phyloP scores from a whole-genome alignment of 2,888 invertebrate species.

The Kryphioiulus occultus region DNA sequence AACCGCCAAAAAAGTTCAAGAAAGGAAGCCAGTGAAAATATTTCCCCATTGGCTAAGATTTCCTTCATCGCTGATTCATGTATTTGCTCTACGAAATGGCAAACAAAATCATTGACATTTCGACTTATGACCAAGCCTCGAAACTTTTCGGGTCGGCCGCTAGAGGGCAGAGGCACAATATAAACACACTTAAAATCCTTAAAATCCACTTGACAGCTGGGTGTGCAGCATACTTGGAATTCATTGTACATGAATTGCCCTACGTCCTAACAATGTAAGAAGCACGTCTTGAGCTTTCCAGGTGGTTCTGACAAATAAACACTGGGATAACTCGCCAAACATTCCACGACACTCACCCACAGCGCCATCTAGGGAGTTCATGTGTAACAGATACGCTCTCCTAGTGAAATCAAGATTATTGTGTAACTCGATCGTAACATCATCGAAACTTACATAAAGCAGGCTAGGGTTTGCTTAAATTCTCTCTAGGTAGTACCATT shows the following conservation, averaged over 20 bases:
- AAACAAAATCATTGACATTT: not conserved
- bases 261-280: too few species aligned
- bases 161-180: not conserved
- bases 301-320: too few species aligned
- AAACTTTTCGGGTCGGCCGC: not conserved
- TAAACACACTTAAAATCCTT: not conserved
- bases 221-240: not conserved
- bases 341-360: too few species aligned
- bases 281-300: too few species aligned
- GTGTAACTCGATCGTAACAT: too few species aligned
- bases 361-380: too few species aligned
- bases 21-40: not conserved
- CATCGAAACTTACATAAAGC: too few species aligned
- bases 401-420: too few species aligned
- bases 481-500: too few species aligned
- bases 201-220: not conserved
- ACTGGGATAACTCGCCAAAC: too few species aligned
- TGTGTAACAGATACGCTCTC: too few species aligned
- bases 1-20: not conserved
- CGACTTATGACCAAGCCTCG: not conserved
- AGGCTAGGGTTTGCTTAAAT: too few species aligned
- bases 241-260: not conserved
- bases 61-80: constrained; percentile 13
- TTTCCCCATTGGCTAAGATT: not conserved
- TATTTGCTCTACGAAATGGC: not conserved